Conservation (phyloP, 2,888 invertebrate genomes). For the Hydrotaea cyrtoneurina region DNA sequence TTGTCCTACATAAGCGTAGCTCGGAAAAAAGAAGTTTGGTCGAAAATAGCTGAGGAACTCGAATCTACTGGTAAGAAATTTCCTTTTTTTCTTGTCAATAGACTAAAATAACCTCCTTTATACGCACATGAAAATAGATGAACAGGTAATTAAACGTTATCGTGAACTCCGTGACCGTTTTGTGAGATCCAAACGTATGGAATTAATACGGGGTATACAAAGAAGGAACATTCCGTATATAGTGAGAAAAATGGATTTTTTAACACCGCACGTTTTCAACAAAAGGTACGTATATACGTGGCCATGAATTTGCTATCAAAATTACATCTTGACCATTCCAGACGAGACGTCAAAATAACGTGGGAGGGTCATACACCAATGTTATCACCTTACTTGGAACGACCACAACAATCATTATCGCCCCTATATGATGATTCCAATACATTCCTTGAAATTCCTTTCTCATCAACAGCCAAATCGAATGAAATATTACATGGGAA, state of each 20-base stretch:
- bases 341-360: background rate
- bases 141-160: background rate
- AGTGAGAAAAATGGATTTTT: slow-evolving; percentile 7
- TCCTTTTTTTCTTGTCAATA: too few relatives aligned
- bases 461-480: background rate
- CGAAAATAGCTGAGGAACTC: background rate
- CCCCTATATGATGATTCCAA: background rate
- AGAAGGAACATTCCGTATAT: too few relatives aligned
- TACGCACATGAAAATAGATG: too few relatives aligned
- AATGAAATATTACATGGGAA: too few relatives aligned
- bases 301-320: too few relatives aligned
- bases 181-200: background rate
- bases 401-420: background rate
- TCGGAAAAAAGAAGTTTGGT: background rate
- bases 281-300: background rate
- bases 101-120: too few relatives aligned
- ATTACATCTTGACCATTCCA: background rate
- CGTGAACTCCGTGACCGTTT: slow-evolving; percentile 2
- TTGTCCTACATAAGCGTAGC: background rate
- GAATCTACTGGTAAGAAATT: background rate
- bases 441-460: background rate
- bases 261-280: background rate
- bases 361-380: background rate
- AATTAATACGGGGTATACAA: background rate
- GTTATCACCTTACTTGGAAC: background rate